These are phyloP conservation scores for Pycnomerus fuliginosus DNA, from an alignment of 2,888 invertebrate genomes.

Conservation along the genomic window DNA sequence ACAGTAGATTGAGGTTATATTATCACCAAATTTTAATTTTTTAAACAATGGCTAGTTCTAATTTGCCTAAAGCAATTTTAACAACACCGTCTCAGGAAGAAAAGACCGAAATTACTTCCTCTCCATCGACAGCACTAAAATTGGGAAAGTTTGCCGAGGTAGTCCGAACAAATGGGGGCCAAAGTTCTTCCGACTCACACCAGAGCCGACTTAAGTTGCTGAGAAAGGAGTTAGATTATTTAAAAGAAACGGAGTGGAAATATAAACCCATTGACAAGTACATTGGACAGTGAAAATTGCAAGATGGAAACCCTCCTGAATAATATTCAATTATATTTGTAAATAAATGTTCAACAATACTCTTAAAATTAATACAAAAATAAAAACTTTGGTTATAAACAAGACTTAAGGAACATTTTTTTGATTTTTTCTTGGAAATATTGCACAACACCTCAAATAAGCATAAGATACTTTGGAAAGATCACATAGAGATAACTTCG, in stretches of 20 bases:
- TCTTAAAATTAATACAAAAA: no score
- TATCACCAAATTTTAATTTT: no score
- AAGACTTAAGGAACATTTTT: no score
- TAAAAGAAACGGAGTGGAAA: conserved; percentile 81
- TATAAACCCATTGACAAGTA: conserved; percentile 71
- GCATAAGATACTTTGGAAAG: not conserved
- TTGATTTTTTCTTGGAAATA: not conserved
- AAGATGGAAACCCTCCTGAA: no score
- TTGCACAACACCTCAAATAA: not conserved
- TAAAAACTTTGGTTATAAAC: no score
- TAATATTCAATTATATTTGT: no score
- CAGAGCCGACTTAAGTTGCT: conserved; percentile 69
- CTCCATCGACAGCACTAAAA: conserved; percentile 31
- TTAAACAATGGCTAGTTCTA: conserved; percentile 31
- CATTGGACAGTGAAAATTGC: conserved; percentile 56
- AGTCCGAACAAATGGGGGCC: conserved; percentile 38
- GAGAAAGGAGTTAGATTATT: conserved; percentile 72
- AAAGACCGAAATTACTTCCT: conserved; percentile 35
- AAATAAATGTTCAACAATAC: no score
- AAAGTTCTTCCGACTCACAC: conserved; percentile 61
- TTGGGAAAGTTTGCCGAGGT: conserved; percentile 43
- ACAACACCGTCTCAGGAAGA: conserved; percentile 40
- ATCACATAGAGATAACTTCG: conserved; percentile 1
- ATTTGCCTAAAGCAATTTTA: conserved; percentile 42
- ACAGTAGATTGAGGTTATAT: no score